Percentiles rank a stretch among this genome's conserved stretches.
Evolutionary conservation across 2,888 invertebrate genomes (phyloP).

Genomic region (Ornithoptera alexandrae): DNA sequence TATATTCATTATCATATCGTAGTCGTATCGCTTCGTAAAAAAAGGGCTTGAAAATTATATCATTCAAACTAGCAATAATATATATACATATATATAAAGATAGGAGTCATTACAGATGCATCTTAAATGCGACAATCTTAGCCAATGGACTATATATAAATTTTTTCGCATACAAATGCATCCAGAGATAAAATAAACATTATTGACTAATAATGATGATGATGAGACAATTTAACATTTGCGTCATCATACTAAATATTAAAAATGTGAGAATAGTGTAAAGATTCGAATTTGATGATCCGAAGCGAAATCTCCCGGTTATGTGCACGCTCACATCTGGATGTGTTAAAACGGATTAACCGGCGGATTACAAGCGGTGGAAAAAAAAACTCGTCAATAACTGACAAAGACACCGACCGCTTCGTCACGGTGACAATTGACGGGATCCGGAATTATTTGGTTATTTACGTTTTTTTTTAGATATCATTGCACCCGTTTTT

Average conservation of each 20-base stretch:
- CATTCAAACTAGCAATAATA: too few relatives aligned
- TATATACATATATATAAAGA: too few relatives aligned
- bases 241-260: neutral
- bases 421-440: conserved; percentile 74
- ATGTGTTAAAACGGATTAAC: conserved; percentile 78
- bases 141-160: too few relatives aligned
- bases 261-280: conserved; percentile 20
- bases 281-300: conserved; percentile 29
- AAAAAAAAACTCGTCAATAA: conserved; percentile 49
- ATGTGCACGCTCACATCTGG: conserved; percentile 66
- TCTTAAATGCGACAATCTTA: too few relatives aligned
- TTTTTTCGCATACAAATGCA: too few relatives aligned
- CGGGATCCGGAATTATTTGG: conserved; percentile 67
- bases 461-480: conserved; percentile 56
- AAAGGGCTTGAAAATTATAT: too few relatives aligned
- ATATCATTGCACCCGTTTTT: conserved; percentile 52
- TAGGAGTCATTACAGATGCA: too few relatives aligned
- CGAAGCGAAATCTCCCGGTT: conserved; percentile 42
- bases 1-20: too few relatives aligned
- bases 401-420: conserved; percentile 72
- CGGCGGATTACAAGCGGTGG: conserved; percentile 65
- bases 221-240: neutral
- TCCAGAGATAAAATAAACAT: neutral
- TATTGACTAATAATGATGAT: neutral
- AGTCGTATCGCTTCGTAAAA: too few relatives aligned